Evolutionary conservation across 2,797 vertebrate genomes (phyloP), one percentile per base, ranked within the genome.

Genomic region (Schizothorax lantsangensis): DNA sequence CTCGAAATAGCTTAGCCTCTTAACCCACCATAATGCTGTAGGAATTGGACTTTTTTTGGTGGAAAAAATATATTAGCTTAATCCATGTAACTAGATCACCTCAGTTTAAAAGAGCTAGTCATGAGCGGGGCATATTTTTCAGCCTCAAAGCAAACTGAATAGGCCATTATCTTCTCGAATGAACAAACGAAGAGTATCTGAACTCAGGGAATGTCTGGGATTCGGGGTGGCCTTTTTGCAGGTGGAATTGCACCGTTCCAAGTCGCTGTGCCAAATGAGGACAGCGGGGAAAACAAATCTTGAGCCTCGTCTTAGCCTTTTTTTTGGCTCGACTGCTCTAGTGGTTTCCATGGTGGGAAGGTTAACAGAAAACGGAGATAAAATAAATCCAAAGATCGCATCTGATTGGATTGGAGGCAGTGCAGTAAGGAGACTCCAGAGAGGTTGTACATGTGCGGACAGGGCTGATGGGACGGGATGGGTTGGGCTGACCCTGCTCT

Each of bases 71-170:
- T 85, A 86, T 80, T 80, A 33, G 40, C 86, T 91, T 87, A 90
- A 89, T 91, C 84, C 88, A 66, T 84, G 87, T 89, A 93, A 93
- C 93, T 89, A 89, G 91, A 92, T 91, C 90, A 88, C 87, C 21
- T 64, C 36, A 4, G 85, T 89, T 86, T 89, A 83, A 79, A 81
- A 87, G 86, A 74, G 81, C 88, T 80, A 81, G 91, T 92, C 90
- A 87, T 88, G 90, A 93, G 88, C 87, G 54, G 88, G 91, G 90
- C 33, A 54, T 91, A 80, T 87, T 93, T 93, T 91, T 89, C 92
- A 92, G 86, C 87, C 88, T 84, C 89, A 79, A 83, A 88, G 90
- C 84, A 89, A 85, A 88, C 78, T 90, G 85, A 91, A 87, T 86
- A 84, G 87, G 81, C 91, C 86, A 91, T 92, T 92, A 91, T 93